Base-by-base conservation (phyloP, 1,140 invertebrate species). In the Teleogryllus occipitalis region DNA sequence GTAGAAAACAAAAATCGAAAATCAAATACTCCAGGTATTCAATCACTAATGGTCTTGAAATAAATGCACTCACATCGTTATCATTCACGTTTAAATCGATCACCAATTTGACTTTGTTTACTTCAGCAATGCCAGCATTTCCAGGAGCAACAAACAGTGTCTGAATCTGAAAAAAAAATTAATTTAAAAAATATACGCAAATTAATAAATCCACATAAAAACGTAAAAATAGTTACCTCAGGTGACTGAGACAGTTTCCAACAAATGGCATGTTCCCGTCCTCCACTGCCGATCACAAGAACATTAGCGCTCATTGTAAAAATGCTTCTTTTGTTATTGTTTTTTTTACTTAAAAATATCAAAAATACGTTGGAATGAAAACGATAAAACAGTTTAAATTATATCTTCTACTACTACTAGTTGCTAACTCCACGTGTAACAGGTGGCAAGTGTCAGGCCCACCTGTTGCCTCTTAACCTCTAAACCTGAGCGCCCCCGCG, bases 201-300 rank as follows among this genome's bases (percentile, higher is more conserved):
- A 3, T 8, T 27, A 14, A n/a, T 47, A 77, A 77, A n/a, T 47
- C 18, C 8, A 77, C 48, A 47, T 8, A 77, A 77, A 74, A 47
- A 78, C 21, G 6, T 74, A 12, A 22, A 21, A 0, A 75, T 81
- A 81, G 82, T 85, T 84, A 89, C 90, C 81, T 90, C 84, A 12
- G 88, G 83, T 74, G 96, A 97, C 85, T 97, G 92, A 2, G 94
- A 87, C 8, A 99, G 85, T 87, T 98, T 98, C 96, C 96, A 98
- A 82, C 91, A 92, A 82, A 98, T 89, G 14, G 96, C 96, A 89
- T 99, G 96, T 88, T 99, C 98, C 82, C 98, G 89, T n/a, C 96
- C 97, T 65, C 98, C 97, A 85, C 91, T 89, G 18, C 98, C 98
- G 84, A 99, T 91, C 8, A 99, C 90, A 76, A 98, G 87, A 79